Percentiles rank a stretch among this genome's conserved stretches.
Evolutionary conservation across 23 tunicate species (phyloP).

Genomic region (Styela plicata): DNA sequence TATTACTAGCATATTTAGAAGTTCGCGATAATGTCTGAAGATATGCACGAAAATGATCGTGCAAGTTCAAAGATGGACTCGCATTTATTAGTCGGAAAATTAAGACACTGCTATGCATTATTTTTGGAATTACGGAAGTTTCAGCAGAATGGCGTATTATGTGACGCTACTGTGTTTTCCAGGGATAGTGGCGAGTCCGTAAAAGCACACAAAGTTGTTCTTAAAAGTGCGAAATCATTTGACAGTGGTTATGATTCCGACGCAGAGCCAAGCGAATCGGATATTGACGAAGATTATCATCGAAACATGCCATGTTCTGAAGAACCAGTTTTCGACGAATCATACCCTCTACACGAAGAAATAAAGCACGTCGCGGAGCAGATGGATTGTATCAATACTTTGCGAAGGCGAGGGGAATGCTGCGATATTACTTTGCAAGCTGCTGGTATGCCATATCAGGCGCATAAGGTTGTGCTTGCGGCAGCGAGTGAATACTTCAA

Average conservation of each 20-base stretch:
- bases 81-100: constrained; percentile 7
- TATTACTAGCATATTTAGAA: no score
- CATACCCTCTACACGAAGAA: constrained; percentile 32
- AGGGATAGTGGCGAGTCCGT: not conserved
- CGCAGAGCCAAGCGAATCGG: constrained; percentile 10
- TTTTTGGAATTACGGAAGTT: constrained; percentile 70
- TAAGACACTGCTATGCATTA: constrained; percentile 48
- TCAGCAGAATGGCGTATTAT: constrained; percentile 61
- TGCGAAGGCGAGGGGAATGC: constrained; percentile 46
- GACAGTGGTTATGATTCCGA: constrained; percentile 32
- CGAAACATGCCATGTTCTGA: not conserved
- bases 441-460: constrained; percentile 39
- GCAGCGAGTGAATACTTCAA: constrained; percentile 83
- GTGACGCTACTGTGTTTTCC: constrained; percentile 47
- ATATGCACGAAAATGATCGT: not conserved
- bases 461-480: constrained; percentile 81
- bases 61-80: not conserved
- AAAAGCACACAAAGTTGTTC: constrained; percentile 63
- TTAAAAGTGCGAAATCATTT: constrained; percentile 56
- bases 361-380: constrained; percentile 24
- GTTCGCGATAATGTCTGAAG: not conserved
- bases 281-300: not conserved
- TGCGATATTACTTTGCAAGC: constrained; percentile 79
- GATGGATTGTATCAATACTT: constrained; percentile 39
- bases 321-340: constrained; percentile 33